phyloP scores from a whole-genome alignment of 2,113 vertebrate genomes.

The Cygnus buccinator region DNA sequence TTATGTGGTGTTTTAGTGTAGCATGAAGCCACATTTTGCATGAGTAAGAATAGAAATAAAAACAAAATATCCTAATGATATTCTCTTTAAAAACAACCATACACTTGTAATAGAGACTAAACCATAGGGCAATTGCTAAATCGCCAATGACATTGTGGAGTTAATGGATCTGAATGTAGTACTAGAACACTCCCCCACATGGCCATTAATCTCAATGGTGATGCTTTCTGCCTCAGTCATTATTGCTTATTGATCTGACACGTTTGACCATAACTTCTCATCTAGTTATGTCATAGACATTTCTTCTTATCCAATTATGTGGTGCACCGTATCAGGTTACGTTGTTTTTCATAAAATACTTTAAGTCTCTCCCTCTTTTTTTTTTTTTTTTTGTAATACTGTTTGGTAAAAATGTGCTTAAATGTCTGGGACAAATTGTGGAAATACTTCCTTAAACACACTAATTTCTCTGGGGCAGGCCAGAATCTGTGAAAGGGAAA shows the following conservation, averaged over 20 bases:
- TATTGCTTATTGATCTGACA: conserved; percentile 1
- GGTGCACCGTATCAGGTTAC: neutral
- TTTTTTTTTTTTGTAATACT: neutral
- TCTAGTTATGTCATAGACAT: neutral
- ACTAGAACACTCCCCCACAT: neutral
- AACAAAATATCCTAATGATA: neutral
- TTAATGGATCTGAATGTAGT: neutral
- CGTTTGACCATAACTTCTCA: neutral
- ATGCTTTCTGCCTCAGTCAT: neutral
- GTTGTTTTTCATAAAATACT: neutral
- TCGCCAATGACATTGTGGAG: neutral
- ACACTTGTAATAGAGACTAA: neutral
- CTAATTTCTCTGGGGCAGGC: neutral
- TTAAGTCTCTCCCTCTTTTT: neutral
- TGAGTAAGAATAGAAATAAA: neutral
- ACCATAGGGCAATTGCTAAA: neutral
- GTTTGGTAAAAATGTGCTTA: neutral
- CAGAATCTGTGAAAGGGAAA: neutral
- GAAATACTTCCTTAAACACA: neutral
- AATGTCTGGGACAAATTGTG: neutral
- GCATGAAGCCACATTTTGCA: neutral
- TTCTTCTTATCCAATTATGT: neutral
- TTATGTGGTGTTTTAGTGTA: neutral
- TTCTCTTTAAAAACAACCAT: neutral
- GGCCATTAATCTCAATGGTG: neutral